These are phyloP conservation scores for Caenorhabditis japonica DNA, from an alignment of 2,888 invertebrate species.

Conservation along the genomic window DNA sequence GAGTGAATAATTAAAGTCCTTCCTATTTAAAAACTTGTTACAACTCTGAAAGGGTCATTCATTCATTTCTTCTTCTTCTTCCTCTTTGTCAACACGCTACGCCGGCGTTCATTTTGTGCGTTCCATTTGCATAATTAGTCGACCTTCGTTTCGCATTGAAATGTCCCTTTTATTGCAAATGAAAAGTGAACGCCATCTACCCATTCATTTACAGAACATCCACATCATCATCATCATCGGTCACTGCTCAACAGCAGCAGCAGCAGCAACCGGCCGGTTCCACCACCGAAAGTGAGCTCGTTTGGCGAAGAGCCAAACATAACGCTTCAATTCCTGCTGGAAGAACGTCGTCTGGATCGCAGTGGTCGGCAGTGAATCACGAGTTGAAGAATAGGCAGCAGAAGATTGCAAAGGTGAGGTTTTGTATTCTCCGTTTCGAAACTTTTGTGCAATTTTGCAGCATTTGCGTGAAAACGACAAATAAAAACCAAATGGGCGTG, in stretches of 20 bases:
- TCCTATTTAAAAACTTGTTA: too few species aligned
- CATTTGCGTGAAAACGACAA: too few species aligned
- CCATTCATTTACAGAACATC: constrained; percentile 28
- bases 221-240: constrained; percentile 19
- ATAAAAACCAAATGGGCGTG: too few species aligned
- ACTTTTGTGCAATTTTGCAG: too few species aligned
- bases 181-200: too few species aligned
- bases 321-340: constrained; percentile 8
- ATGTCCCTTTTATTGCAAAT: too few species aligned
- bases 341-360: constrained; percentile 5
- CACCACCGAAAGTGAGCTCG: constrained; percentile 54
- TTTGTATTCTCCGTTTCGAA: not conserved
- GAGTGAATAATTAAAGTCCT: too few species aligned
- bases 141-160: constrained; percentile 10
- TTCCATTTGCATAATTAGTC: constrained; percentile 51
- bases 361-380: constrained; percentile 66
- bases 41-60: too few species aligned
- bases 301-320: constrained; percentile 59
- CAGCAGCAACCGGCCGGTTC: constrained; percentile 9
- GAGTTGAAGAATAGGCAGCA: constrained; percentile 69
- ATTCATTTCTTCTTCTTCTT: constrained; percentile 21
- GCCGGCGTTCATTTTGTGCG: too few species aligned
- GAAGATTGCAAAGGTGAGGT: constrained; percentile 67
- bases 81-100: constrained; percentile 27
- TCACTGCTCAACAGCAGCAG: too few species aligned